Base-by-base conservation (phyloP, 2,113 vertebrate genomes). In the Oxyura jamaicensis region DNA sequence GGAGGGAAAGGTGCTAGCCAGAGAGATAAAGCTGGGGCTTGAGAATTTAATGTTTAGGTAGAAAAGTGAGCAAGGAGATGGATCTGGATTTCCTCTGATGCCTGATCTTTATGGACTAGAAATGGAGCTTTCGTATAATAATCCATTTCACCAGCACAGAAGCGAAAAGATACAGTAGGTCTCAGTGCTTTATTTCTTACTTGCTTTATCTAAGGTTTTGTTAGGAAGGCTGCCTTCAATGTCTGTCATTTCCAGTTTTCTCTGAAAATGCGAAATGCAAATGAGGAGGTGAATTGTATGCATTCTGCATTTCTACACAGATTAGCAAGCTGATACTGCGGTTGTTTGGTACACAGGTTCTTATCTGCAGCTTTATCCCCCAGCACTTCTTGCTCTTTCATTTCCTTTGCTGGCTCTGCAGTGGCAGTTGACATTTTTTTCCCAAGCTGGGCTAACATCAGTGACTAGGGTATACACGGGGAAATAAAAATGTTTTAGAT, bases 401-500 rank as follows among this genome's bases (percentile, higher is more conserved):
- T 95, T 94, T 96, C 84, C 91, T 93, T 60, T 83, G 72, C 85
- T 91, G 74, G 25, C 66, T 85, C 84, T 95, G 58, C 85, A 85
- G 73, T 48, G 58, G 29, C 62, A 77, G 46, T 65, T 80, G 63
- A 39, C 1, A 1, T 89, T 94, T 74, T 74, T 87, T 74, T 92
- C 33, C 63, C 44, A 80, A 79, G 36, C 3, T 62, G 58, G 66
- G 69, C 58, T 66, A 73, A 31, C 79, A 75, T 52, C 68, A 95
- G 42, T 72, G 79, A 59, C 44, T 65, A 56, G 33, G 84, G 36
- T 71, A 53, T 35, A 80, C 17, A 52, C 29, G 29, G 78, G 56
- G 73, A 91, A 95, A 46, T 69, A 76, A 78, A 90, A 74, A 68
- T n/a, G 35, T 6, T 87, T 84, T 71, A 29, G 21, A 36, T 88